phyloP scores from a whole-genome alignment of 2,113 vertebrate species.

The Lampris incognitus region DNA sequence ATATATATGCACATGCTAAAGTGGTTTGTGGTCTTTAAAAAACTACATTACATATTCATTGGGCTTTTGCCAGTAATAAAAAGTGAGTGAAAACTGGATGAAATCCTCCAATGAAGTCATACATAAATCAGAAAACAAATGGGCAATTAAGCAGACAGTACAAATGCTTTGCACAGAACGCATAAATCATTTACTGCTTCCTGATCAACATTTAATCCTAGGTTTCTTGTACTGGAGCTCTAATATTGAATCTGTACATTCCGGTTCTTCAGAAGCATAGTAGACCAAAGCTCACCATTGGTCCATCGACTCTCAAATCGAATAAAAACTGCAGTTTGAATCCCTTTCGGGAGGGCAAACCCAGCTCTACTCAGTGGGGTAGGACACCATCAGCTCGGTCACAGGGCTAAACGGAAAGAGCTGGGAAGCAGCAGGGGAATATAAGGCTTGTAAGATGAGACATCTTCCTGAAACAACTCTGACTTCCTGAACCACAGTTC shows the following conservation, averaged over 20 bases:
- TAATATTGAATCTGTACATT: conserved; percentile 2
- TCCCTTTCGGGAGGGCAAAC: neutral
- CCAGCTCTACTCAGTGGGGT: too few relatives aligned
- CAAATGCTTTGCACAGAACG: conserved; percentile 30
- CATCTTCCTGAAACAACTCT: conserved; percentile 35
- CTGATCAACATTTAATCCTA: conserved; percentile 36
- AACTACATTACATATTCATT: conserved; percentile 27
- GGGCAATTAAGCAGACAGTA: conserved; percentile 30
- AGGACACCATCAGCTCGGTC: neutral
- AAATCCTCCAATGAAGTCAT: conserved; percentile 21
- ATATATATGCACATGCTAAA: conserved; percentile 3
- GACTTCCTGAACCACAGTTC: conserved; percentile 6
- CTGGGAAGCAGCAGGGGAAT: conserved; percentile 19
- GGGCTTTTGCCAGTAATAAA: neutral
- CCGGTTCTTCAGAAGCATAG: neutral
- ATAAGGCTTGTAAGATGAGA: conserved; percentile 46
- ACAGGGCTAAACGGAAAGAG: conserved; percentile 35
- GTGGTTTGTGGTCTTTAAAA: neutral
- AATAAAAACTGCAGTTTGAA: neutral
- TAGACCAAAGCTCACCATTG: neutral
- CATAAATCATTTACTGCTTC: conserved; percentile 33
- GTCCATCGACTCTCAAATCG: neutral
- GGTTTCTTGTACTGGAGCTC: neutral
- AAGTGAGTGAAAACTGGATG: neutral
- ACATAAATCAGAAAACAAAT: conserved; percentile 28